phyloP scores from a whole-genome alignment of 64 coral and sea anemone genomes.

The Stichodactyla helianthus region DNA sequence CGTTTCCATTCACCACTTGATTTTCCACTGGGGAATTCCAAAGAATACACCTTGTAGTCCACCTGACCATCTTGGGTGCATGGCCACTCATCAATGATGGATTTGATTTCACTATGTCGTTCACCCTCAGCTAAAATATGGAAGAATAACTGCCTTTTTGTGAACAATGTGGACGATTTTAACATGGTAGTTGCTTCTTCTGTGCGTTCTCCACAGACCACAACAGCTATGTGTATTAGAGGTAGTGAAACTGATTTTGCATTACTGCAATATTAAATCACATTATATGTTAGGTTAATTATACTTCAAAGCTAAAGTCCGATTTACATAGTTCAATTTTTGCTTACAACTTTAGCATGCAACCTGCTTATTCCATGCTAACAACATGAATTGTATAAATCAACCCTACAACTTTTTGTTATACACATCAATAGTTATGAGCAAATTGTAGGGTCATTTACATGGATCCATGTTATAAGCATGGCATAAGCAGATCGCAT shows the following conservation, averaged over 20 bases:
- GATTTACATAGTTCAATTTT: too few species aligned
- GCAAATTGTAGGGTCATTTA: too few species aligned
- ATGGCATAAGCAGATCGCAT: too few species aligned
- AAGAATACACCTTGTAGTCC: conserved; percentile 61
- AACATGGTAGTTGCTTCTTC: conserved; percentile 77
- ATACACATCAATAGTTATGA: too few species aligned
- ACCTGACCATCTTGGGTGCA: conserved; percentile 39
- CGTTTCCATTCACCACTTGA: conserved; percentile 63
- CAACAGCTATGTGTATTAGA: conserved; percentile 58
- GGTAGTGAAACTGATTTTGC: not conserved
- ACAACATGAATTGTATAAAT: too few species aligned
- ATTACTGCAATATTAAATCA: too few species aligned
- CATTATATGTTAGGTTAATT: too few species aligned
- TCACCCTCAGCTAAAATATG: conserved; percentile 68
- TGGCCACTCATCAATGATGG: conserved; percentile 44
- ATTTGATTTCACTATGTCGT: conserved; percentile 54
- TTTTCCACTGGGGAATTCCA: conserved; percentile 63
- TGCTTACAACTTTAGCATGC: too few species aligned
- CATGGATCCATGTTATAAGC: too few species aligned
- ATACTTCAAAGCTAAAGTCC: too few species aligned
- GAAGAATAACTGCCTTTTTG: conserved; percentile 45
- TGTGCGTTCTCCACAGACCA: conserved; percentile 59
- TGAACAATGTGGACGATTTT: conserved; percentile 72
- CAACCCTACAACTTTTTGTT: too few species aligned
- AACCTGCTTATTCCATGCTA: too few species aligned